These are phyloP conservation scores for Acrocephalus kingi DNA, from an alignment of 2,113 vertebrate genomes.

Conservation along the genomic window DNA sequence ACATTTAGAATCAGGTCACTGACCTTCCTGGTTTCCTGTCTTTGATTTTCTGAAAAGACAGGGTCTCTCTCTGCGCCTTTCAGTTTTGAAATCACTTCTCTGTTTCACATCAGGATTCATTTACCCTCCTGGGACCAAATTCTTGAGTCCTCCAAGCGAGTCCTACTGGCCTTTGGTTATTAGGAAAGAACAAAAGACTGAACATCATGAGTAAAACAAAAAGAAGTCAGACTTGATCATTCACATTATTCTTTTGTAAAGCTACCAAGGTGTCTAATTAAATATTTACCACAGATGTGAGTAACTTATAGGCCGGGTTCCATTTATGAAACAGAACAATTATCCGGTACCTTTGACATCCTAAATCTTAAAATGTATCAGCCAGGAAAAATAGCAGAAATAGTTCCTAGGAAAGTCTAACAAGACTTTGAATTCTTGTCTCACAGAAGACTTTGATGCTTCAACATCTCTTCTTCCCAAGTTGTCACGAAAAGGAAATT, in stretches of 20 bases:
- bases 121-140: not conserved
- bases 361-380: not conserved
- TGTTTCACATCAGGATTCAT: conserved; percentile 30
- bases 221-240: conserved; percentile 20
- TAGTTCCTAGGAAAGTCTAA: not conserved
- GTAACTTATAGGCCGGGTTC: not conserved
- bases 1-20: not conserved
- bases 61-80: not conserved
- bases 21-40: not conserved
- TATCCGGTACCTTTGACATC: not conserved
- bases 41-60: not conserved
- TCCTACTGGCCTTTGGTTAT: not conserved
- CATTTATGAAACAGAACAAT: not conserved
- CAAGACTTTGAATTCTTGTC: not conserved
- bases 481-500: not conserved
- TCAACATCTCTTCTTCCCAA: not conserved
- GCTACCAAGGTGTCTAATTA: conserved; percentile 23
- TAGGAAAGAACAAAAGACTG: conserved; percentile 8
- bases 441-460: not conserved
- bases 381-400: not conserved
- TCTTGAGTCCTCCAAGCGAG: not conserved
- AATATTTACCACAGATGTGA: not conserved
- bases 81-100: not conserved
- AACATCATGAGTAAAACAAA: conserved; percentile 22
- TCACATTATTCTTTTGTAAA: not conserved